These are phyloP conservation scores for Styela plicata DNA, from an alignment of 23 tunicate species.

Conservation along the genomic window DNA sequence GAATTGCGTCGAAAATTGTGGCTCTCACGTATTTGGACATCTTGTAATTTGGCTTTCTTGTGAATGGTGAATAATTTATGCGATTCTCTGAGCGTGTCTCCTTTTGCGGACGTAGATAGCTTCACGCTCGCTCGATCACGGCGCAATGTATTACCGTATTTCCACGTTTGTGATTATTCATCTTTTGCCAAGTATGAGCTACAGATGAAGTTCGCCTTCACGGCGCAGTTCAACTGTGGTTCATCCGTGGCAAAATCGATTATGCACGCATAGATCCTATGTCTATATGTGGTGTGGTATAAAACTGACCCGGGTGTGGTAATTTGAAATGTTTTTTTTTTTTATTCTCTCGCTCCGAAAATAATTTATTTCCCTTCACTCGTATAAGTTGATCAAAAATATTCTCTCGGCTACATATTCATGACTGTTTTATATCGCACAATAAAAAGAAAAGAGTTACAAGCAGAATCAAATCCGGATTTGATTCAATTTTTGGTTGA, in stretches of 20 bases:
- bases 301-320: no score
- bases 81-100: neutral
- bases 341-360: neutral
- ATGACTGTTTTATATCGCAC: neutral
- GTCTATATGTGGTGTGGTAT: no score
- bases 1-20: neutral
- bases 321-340: neutral
- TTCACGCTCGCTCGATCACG: neutral
- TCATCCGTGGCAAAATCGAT: no score
- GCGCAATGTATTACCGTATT: no score
- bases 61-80: neutral
- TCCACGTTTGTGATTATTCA: no score
- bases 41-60: neutral
- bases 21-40: neutral
- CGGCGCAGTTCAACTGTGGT: no score
- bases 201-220: no score
- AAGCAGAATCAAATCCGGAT: neutral
- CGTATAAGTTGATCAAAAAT: neutral
- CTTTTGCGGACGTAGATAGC: neutral
- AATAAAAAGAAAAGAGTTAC: neutral
- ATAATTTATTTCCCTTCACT: neutral
- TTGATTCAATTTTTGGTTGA: neutral
- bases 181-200: no score
- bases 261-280: no score
- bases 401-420: neutral